Evolutionary conservation across 1,140 invertebrate species (phyloP).

Genomic region (Bombus polaris): DNA sequence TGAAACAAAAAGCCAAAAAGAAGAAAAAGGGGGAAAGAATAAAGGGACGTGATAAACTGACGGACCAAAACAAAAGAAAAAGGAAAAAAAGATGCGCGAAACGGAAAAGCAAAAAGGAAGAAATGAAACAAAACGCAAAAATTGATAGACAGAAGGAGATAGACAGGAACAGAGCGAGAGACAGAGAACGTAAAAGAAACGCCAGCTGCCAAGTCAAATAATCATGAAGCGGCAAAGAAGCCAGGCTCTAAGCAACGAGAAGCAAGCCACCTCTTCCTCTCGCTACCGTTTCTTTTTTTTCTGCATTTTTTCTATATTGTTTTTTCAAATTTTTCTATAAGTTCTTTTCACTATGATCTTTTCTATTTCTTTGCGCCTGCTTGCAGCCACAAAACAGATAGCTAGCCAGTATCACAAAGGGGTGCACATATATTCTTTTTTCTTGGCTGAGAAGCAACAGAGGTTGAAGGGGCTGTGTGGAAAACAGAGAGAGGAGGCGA

Average conservation of each 20-base stretch:
- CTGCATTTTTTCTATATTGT: background rate
- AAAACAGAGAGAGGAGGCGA: slow-evolving; percentile 4
- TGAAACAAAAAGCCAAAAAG: background rate
- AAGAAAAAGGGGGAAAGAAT: background rate
- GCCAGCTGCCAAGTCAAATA: slow-evolving; percentile 59
- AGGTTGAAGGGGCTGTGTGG: background rate
- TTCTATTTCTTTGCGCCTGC: slow-evolving; percentile 37
- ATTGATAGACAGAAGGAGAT: background rate
- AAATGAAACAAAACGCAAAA: background rate
- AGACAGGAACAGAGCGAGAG: slow-evolving; percentile 16
- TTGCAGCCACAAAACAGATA: slow-evolving; percentile 62
- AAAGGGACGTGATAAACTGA: background rate
- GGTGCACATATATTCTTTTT: slow-evolving; percentile 30
- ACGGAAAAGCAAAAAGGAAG: background rate
- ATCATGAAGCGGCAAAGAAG: slow-evolving; percentile 61
- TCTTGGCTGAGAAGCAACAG: slow-evolving; percentile 59
- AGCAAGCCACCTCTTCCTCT: slow-evolving; percentile 49
- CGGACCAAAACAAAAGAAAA: background rate
- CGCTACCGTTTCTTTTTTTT: slow-evolving; percentile 23
- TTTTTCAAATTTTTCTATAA: background rate
- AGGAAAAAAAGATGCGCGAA: background rate
- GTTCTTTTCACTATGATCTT: background rate
- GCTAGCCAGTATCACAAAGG: slow-evolving; percentile 50
- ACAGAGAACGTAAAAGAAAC: slow-evolving; percentile 56
- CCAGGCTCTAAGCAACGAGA: slow-evolving; percentile 56